Evolutionary conservation across 2,888 invertebrate species (phyloP).

Genomic region (Eupeodes latifasciatus): DNA sequence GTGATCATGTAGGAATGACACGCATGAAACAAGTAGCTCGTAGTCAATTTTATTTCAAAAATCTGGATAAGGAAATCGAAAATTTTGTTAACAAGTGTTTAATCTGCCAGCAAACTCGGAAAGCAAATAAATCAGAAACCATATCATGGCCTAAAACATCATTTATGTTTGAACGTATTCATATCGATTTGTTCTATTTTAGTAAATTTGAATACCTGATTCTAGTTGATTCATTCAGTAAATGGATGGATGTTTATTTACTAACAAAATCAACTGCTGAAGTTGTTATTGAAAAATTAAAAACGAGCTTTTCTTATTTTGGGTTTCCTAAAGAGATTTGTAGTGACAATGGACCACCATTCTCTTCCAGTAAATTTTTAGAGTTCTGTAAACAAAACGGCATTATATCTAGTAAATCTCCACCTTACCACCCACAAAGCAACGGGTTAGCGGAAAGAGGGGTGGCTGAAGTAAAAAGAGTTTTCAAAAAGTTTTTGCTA

Average conservation of each 20-base stretch:
- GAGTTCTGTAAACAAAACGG: constrained; percentile 33
- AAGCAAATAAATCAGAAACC: constrained; percentile 4
- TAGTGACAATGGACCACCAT: constrained; percentile 60
- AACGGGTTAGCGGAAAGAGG: constrained; percentile 29
- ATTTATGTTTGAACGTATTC: constrained; percentile 36
- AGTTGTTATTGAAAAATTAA: constrained; percentile 37
- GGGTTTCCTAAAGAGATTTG: constrained; percentile 46
- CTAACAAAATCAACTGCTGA: constrained; percentile 33
- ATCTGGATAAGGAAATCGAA: constrained; percentile 33
- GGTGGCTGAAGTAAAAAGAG: constrained; percentile 25
- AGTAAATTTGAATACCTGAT: constrained; percentile 23
- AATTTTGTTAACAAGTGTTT: constrained; percentile 33
- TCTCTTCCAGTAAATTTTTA: constrained; percentile 42
- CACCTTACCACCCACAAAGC: not conserved
- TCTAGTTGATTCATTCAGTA: constrained; percentile 39
- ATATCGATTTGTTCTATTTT: constrained; percentile 34
- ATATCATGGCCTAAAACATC: constrained; percentile 17
- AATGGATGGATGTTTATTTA: constrained; percentile 46
- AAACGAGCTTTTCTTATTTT: constrained; percentile 34
- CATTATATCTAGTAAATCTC: constrained; percentile 1
- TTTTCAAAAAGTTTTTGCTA: constrained; percentile 41
- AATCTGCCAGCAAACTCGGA: constrained; percentile 7
- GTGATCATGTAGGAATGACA: constrained; percentile 32
- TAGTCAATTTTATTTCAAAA: constrained; percentile 34
- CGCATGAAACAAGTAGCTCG: constrained; percentile 49